Conservation (phyloP, 2,797 vertebrate species). For the Salmo trutta region DNA sequence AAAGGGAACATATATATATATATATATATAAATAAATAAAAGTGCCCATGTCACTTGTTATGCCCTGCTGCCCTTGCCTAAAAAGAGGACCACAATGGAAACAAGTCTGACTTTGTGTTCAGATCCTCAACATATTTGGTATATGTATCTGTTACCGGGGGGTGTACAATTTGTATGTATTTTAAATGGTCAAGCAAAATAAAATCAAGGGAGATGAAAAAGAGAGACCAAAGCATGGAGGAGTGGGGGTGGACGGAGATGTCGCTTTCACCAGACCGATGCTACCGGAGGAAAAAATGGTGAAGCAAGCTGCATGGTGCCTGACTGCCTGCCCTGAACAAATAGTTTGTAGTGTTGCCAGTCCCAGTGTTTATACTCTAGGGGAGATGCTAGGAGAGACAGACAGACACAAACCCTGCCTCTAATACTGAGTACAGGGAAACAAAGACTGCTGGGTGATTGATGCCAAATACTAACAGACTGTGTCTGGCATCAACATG, state of each 20-base stretch:
- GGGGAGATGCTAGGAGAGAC: slow-evolving; percentile 42
- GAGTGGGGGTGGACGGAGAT: not conserved
- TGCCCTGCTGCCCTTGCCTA: too few species aligned
- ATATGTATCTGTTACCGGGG: too few species aligned
- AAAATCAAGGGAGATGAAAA: too few species aligned
- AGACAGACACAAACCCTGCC: not conserved
- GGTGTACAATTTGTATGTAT: too few species aligned
- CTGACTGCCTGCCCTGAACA: slow-evolving; percentile 35
- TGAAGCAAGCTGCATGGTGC: slow-evolving; percentile 18
- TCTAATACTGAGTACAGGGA: slow-evolving; percentile 18
- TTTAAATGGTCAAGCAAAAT: too few species aligned
- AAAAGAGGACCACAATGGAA: too few species aligned
- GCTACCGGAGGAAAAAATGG: slow-evolving; percentile 31
- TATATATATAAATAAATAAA: too few species aligned
- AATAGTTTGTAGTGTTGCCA: slow-evolving; percentile 48
- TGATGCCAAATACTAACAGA: slow-evolving; percentile 19
- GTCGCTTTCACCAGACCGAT: slow-evolving; percentile 47
- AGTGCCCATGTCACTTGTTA: too few species aligned
- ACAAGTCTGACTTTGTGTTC: too few species aligned
- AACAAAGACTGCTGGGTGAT: not conserved
- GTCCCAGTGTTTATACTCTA: slow-evolving; percentile 45
- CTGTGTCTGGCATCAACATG: not conserved
- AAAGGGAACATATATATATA: too few species aligned
- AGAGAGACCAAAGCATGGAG: too few species aligned
- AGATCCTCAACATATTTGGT: too few species aligned